Evolutionary conservation across 2,888 invertebrate genomes (phyloP), one percentile per base, ranked within the genome.

Genomic region (Cheilosia variabilis): DNA sequence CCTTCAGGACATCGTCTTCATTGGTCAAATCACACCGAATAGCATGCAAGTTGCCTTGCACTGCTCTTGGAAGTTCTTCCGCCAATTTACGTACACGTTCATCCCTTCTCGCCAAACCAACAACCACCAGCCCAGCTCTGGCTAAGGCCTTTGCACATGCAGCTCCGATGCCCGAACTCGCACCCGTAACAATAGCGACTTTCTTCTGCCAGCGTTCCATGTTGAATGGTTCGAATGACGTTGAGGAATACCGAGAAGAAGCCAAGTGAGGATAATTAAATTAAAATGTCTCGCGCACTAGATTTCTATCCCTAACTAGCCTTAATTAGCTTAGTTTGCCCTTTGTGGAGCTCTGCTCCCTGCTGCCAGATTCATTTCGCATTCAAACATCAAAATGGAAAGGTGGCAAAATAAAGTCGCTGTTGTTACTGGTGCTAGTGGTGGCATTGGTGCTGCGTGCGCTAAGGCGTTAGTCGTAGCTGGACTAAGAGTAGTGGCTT

Each of bases 151-250:
- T 90, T 0, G 91, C 91, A 77, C 93, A 93, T 10, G 93, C 93
- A 2, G 93, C 93, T 13, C 94, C 95, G 69, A 95, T 95, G 5
- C 95, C 95, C 0, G 93, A 91, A 89, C 95, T 95, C 19, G 94
- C 95, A 52, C 95, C 95, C 4, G 94, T 95, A 58, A 95, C 94
- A 57, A 95, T 92, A 0, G 95, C 95, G 0, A 94, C 93, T 90
- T 94, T 94, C 72, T 94, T 94, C 6, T 89, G 88, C 95, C 95
- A 95, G 73, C 94, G 93, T 57, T 95, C 94, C 93, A 94, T 93
- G 19, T n/a, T 60, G 62, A 88, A 58, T 75, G 80, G 34, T 9
- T 41, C 9, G 24, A 34, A 34, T 43, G 5, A 22, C 17, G 37
- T n/a, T 7, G 10, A 27, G 0, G 19, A 60, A 19, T 24, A 31